Evolutionary conservation across 2,888 invertebrate genomes (phyloP).

Genomic region (Panopea generosa): DNA sequence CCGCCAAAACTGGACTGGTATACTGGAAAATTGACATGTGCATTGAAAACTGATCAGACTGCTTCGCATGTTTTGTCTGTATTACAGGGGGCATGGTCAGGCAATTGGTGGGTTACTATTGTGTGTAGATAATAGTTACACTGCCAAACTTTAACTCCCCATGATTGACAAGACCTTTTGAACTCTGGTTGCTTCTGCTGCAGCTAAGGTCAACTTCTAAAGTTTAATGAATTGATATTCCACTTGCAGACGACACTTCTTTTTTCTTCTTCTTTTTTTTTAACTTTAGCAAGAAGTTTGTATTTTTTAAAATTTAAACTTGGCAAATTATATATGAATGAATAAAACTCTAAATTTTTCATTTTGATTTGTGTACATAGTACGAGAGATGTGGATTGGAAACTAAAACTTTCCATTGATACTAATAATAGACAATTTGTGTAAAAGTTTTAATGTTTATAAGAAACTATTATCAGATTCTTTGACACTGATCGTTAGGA

Average conservation of each 20-base stretch:
- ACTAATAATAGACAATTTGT: no score
- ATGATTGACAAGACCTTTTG: constrained; percentile 61
- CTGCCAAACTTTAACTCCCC: constrained; percentile 46
- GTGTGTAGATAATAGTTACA: constrained; percentile 63
- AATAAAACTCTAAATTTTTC: no score
- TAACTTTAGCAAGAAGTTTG: no score
- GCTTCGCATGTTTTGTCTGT: not conserved
- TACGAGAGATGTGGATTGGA: no score
- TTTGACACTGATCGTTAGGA: no score
- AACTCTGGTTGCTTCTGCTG: constrained; percentile 45
- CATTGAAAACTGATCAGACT: constrained; percentile 1
- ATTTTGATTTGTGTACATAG: no score
- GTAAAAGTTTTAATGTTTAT: no score
- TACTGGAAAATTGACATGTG: not conserved
- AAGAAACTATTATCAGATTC: no score
- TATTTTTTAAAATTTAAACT: no score
- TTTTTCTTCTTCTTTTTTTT: no score
- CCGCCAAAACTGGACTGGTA: constrained; percentile 20
- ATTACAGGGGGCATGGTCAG: constrained; percentile 33
- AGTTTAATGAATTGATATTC: not conserved
- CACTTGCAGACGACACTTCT: not conserved
- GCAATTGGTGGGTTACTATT: constrained; percentile 34
- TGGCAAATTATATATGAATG: no score
- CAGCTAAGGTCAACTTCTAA: constrained; percentile 2
- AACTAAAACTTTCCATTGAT: no score